Evolutionary conservation across 2,113 vertebrate genomes (phyloP), one percentile per base, ranked within the genome.

Genomic region (Bubo bubo): DNA sequence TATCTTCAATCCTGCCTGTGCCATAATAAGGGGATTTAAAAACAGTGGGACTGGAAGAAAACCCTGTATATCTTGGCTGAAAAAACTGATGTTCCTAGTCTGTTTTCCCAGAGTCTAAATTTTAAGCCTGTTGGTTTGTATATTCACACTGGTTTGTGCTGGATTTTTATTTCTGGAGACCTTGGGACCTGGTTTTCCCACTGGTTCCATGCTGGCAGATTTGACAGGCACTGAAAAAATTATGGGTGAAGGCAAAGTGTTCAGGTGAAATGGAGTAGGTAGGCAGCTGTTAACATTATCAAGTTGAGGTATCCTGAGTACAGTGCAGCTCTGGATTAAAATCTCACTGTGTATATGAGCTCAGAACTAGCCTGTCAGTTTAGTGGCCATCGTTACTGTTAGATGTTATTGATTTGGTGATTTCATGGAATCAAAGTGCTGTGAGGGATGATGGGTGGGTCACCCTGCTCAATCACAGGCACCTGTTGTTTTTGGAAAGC

Each of bases 1-100:
- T 45, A 79, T 91, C 86, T 95, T 91, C 80, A 77, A 0, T 79
- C 39, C 68, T 91, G 91, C 53, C 53, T 45, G 7, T 95, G 52
- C 66, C 81, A 14, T 56, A 5, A 41, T 89, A 72, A 95, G 49
- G 39, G 35, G n/a, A 60, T 93, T 93, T 86, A 60, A 97, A 95
- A 92, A 79, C 77, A 75, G 76, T 39, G 68, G 23, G 37, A 66
- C 49, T 94, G 74, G 82, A 95, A 92, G 86, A 90, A 94, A 94
- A 55, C 22, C 41, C 7, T 80, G 63, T 93, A 2, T 95, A 79
- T 95, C 84, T 95, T 97, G 96, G 91, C 94, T 93, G 89, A 73
- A 66, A 73, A 95, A 87, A 15, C 2, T 35, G 22, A 73, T 81
- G 20, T 96, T 91, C 60, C 39, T 79, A 32, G 13, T 79, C 62